Evolutionary conservation across 2,888 invertebrate species (phyloP).

Genomic region (Phasia obesa): DNA sequence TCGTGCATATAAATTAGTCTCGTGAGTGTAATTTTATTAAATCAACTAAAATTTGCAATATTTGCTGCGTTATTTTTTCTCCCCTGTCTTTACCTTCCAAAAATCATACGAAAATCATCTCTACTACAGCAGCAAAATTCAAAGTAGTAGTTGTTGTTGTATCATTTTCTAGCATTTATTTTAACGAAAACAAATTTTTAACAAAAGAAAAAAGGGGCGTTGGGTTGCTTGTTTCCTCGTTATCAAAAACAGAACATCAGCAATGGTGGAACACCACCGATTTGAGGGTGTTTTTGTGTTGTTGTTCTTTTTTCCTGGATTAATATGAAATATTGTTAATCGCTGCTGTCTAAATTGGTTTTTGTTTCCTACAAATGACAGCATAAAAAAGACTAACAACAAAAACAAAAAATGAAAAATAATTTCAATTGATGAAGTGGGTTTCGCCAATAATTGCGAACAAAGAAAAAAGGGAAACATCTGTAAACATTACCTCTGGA

Average conservation of each 20-base stretch:
- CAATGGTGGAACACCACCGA: constrained; percentile 62
- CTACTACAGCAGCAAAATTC: neutral
- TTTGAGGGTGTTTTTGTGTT: constrained; percentile 71
- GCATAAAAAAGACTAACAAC: constrained; percentile 35
- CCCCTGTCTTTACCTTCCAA: constrained; percentile 38
- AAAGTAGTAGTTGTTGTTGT: constrained; percentile 14
- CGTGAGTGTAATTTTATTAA: constrained; percentile 82
- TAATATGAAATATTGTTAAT: constrained; percentile 78
- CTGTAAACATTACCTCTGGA: constrained; percentile 63
- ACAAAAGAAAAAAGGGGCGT: constrained; percentile 44
- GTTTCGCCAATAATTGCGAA: constrained; percentile 40
- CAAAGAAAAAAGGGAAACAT: constrained; percentile 48
- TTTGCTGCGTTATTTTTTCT: constrained; percentile 70
- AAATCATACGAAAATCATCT: constrained; percentile 19
- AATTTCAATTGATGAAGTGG: constrained; percentile 35
- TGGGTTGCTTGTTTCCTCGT: constrained; percentile 61
- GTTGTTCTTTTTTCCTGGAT: constrained; percentile 69
- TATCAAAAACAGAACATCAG: constrained; percentile 65
- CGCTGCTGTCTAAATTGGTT: constrained; percentile 76
- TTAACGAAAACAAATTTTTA: constrained; percentile 30
- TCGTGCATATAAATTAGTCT: constrained; percentile 79
- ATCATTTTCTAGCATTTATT: constrained; percentile 30
- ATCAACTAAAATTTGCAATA: constrained; percentile 82
- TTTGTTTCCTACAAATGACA: constrained; percentile 46
- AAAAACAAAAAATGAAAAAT: constrained; percentile 39